Conservation (phyloP, 2,113 vertebrate species). For the Pao palembangensis region DNA sequence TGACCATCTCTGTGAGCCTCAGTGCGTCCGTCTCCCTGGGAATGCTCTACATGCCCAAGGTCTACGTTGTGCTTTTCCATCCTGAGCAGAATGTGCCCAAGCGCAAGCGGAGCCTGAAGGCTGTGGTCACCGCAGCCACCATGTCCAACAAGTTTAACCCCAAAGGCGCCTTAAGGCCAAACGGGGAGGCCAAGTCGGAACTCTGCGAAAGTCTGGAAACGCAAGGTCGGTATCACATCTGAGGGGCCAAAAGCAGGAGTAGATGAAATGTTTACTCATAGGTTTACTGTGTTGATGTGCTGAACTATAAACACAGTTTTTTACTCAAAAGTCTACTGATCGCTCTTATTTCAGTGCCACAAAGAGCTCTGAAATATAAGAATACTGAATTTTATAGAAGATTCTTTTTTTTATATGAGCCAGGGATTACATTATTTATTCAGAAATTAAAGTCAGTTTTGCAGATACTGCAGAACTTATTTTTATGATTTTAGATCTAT, state of each 20-base stretch:
- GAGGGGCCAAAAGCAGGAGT: background rate
- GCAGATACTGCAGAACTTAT: too few species aligned
- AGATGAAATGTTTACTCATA: background rate
- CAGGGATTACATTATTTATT: too few species aligned
- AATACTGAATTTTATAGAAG: too few species aligned
- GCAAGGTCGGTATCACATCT: slow-evolving; percentile 75
- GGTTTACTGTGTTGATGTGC: too few species aligned
- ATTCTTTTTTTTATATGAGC: too few species aligned
- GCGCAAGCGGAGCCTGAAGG: slow-evolving; percentile 95
- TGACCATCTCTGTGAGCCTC: slow-evolving; percentile 95
- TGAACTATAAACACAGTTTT: too few species aligned
- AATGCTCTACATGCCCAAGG: slow-evolving; percentile 98
- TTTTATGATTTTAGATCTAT: too few species aligned
- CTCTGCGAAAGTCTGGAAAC: slow-evolving; percentile 93
- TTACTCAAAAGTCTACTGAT: too few species aligned
- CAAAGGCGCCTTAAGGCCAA: slow-evolving; percentile 89
- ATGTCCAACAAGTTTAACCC: slow-evolving; percentile 98
- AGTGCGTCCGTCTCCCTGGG: slow-evolving; percentile 95
- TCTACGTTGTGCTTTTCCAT: slow-evolving; percentile 95
- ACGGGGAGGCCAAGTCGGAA: slow-evolving; percentile 94
- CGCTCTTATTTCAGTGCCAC: too few species aligned
- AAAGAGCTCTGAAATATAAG: too few species aligned
- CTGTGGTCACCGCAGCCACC: slow-evolving; percentile 91
- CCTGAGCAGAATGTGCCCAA: slow-evolving; percentile 97
- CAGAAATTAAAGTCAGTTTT: too few species aligned